Evolutionary conservation across 1,140 invertebrate species (phyloP).

Genomic region (Drosophila orosa): DNA sequence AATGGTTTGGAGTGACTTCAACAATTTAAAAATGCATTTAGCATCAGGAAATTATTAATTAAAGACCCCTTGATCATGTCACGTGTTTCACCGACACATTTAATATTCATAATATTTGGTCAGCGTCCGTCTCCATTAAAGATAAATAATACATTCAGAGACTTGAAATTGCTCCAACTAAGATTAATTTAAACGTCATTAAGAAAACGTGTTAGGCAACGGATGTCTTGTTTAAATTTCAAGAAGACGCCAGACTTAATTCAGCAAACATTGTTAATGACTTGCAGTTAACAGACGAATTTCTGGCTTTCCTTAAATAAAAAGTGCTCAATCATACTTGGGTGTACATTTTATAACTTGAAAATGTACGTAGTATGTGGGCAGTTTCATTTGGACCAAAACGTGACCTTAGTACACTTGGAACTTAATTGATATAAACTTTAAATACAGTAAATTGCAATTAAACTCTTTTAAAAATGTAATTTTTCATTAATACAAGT

Average conservation of each 20-base stretch:
- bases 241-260: not conserved
- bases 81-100: slow-evolving; percentile 2
- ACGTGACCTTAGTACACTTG: not conserved
- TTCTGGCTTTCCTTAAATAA: slow-evolving; percentile 2
- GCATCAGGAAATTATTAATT: slow-evolving; percentile 13
- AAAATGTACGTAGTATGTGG: not conserved
- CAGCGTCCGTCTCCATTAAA: not conserved
- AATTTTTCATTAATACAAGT: not conserved
- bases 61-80: slow-evolving; percentile 1
- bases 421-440: not conserved
- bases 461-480: not conserved
- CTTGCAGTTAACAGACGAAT: not conserved
- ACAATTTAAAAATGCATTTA: slow-evolving; percentile 1
- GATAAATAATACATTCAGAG: slow-evolving; percentile 9
- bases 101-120: slow-evolving; percentile 18
- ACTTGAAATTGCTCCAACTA: slow-evolving; percentile 15
- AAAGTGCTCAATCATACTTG: slow-evolving; percentile 5
- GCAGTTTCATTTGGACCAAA: slow-evolving; percentile 1
- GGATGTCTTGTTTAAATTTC: slow-evolving; percentile 16
- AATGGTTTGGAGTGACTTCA: not conserved
- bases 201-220: slow-evolving; percentile 16
- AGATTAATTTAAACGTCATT: slow-evolving; percentile 25
- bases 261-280: not conserved
- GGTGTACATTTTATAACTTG: not conserved
- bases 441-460: not conserved